Base-by-base conservation (phyloP, 2,113 vertebrate species). In the Lipophrys pholis region DNA sequence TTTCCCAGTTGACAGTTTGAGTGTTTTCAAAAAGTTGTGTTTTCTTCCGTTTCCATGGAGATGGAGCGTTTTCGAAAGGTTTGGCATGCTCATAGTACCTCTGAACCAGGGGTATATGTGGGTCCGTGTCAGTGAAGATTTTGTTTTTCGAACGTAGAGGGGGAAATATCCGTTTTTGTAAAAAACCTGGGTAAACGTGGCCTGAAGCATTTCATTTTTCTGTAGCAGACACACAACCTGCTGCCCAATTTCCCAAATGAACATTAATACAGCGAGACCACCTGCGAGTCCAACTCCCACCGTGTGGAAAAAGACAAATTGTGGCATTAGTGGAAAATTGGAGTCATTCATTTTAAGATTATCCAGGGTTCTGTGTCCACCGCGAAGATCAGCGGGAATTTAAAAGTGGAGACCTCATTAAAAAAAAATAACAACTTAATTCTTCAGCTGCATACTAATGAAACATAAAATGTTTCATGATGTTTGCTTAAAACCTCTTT, bases 251-350 rank as follows among this genome's bases (percentile, higher is more conserved):
- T 46, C 38, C 45, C 46, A 46, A 51, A 30, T 65, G 10, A 55
- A 73, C 78, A 76, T 80, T 64, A 70, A 80, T 62, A 77, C 40
- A 58, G 12, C 16, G 46, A 11, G 59, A 75, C 66, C 68, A 83
- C 70, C 76, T 71, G 72, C 51, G 50, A 84, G 73, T 81, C 67
- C 16, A 67, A 62, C 54, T 72, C 60, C 67, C 61, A 51, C 54
- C 40, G 1, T 69, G 62, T 60, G 73, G 40, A 50, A 36, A 38
- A 63, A 72, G 75, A 80, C 78, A 55, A 76, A 84, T 60, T 41
- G 50, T 42, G 21, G 15, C 43, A 58, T 64, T 74, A 58, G 51
- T 7, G 49, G 62, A 76, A 69, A 69, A 64, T 78, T 58, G 0
- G 40, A 68, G 66, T 49, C 12, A 67, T 86, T 85, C 73, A 72